Base-by-base conservation (phyloP, 2,888 invertebrate species). In the Lycophotia porphyrea region DNA sequence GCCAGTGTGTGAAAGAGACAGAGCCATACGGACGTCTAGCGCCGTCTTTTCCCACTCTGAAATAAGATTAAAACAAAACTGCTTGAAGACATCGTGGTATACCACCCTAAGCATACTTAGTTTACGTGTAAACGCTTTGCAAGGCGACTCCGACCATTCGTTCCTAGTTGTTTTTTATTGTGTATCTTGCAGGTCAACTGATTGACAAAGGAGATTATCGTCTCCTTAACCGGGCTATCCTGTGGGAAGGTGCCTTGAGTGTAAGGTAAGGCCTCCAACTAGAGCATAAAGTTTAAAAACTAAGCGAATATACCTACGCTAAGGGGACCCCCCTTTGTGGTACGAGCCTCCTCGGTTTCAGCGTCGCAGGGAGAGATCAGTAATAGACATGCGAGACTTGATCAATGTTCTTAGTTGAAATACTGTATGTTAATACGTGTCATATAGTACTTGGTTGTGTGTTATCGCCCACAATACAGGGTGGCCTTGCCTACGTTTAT, bases 401-500 rank as follows among this genome's bases (percentile, higher is more conserved):
- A 39, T 15, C 39, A 63, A 18, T 63, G n/a, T n/a, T 39, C 63
- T n/a, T 36, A n/a, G n/a, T 39, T 39, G n/a, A 63, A 39, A 39
- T 9, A 39, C 39, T 63, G 61, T 36, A 18, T 0, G 8, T 34
- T 21, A 34, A 60, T 5, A 60, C 58, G 39, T 63, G 67, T 49
- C 42, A 39, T 36, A 55, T 76, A 27, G 80, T 63, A 76, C 31
- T 49, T 75, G 70, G 71, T 60, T 78, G 74, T 84, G 82, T 82
- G 87, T 88, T 90, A 91, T 90, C 90, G 87, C 80, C 71, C 80
- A 86, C 79, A 82, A 81, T 78, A 74, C 84, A 84, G 79, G 71
- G 79, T 83, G 91, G 86, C 91, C 91, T 91, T 89, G 91, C 84
- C 70, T 83, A 76, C 78, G 84, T 85, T 91, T 91, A 91, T 91